Conservation (phyloP, 2,797 vertebrate species). For the Enteromius argenteus region DNA sequence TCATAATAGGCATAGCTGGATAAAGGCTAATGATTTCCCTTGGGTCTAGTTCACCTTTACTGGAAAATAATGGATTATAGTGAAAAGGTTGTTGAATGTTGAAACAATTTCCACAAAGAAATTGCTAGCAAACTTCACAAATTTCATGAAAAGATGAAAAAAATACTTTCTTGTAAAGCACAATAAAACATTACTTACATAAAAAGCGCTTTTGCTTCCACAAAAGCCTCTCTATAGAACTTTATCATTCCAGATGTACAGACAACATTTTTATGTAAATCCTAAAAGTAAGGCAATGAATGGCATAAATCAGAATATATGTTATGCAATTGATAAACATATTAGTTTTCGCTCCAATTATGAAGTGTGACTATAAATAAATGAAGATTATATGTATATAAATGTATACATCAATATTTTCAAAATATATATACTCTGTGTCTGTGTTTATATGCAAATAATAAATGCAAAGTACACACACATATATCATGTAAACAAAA, state of each 20-base stretch:
- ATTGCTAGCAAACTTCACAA: not conserved
- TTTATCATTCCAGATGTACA: constrained; percentile 74
- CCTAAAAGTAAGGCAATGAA: constrained; percentile 62
- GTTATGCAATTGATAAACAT: not conserved
- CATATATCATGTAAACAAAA: too few relatives aligned
- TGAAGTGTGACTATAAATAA: not conserved
- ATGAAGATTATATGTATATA: not conserved
- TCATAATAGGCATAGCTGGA: constrained; percentile 62
- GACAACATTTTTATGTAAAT: constrained; percentile 68
- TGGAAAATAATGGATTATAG: constrained; percentile 54
- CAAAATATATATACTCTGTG: too few relatives aligned
- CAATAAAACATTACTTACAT: constrained; percentile 67
- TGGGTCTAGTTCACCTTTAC: constrained; percentile 76
- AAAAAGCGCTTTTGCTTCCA: constrained; percentile 74
- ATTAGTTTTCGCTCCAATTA: not conserved
- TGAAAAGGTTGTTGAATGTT: not conserved
- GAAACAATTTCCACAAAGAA: not conserved
- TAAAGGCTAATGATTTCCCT: constrained; percentile 76
- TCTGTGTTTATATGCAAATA: too few relatives aligned
- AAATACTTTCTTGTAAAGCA: not conserved
- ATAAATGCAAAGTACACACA: too few relatives aligned
- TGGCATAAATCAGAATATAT: not conserved
- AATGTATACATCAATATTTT: too few relatives aligned
- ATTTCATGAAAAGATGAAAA: not conserved
- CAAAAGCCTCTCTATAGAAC: constrained; percentile 75